Evolutionary conservation across 2,797 vertebrate species (phyloP).

Genomic region (Coilia nasus): DNA sequence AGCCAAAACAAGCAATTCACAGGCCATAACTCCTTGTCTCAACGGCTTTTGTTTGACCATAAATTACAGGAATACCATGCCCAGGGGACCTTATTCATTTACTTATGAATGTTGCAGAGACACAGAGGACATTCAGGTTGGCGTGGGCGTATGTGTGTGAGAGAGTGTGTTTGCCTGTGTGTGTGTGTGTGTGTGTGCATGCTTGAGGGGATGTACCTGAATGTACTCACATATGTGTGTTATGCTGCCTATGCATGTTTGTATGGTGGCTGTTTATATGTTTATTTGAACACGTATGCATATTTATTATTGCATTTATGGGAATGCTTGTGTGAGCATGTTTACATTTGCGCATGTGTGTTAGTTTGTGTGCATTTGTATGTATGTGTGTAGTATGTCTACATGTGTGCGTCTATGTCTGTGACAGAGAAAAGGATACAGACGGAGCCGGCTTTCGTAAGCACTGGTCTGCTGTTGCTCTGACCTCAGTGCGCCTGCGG

Average conservation of each 20-base stretch:
- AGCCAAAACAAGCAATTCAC: slow-evolving; percentile 82
- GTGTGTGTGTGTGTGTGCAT: slow-evolving; percentile 25
- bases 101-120: slow-evolving; percentile 54
- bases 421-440: slow-evolving; percentile 19
- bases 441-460: background rate
- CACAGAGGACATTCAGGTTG: slow-evolving; percentile 23
- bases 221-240: background rate
- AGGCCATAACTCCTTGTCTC: slow-evolving; percentile 82
- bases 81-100: slow-evolving; percentile 70
- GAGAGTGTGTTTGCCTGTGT: background rate
- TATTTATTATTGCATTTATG: background rate
- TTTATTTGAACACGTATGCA: background rate
- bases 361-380: slow-evolving; percentile 35
- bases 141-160: slow-evolving; percentile 26
- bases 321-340: too few relatives aligned
- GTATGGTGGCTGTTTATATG: background rate
- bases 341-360: background rate
- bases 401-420: background rate
- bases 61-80: slow-evolving; percentile 77
- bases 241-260: background rate
- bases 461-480: slow-evolving; percentile 20
- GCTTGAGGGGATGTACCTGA: background rate
- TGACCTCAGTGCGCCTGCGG: slow-evolving; percentile 46
- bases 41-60: slow-evolving; percentile 77
- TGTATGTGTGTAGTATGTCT: slow-evolving; percentile 25